Evolutionary conservation across 2,797 vertebrate genomes (phyloP).

Genomic region (Lepus oiostolus): DNA sequence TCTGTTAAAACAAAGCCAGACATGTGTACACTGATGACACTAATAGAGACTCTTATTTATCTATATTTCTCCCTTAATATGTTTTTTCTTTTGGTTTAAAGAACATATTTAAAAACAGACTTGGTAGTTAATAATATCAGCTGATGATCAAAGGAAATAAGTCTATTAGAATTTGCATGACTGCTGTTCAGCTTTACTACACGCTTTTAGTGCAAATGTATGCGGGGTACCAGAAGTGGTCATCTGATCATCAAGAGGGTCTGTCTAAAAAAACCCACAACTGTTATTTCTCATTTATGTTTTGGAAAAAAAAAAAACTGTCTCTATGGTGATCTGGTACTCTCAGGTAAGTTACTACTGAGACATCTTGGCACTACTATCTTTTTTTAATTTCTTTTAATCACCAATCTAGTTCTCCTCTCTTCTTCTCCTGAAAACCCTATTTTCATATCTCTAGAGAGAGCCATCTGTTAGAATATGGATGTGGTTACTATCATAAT

Average conservation of each 20-base stretch:
- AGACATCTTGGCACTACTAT: background rate
- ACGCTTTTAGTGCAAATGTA: constrained; percentile 44
- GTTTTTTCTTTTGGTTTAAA: constrained; percentile 29
- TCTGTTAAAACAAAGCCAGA: background rate
- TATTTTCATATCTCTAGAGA: constrained; percentile 69
- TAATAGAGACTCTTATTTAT: background rate
- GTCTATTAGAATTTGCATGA: constrained; percentile 31
- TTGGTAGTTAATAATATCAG: constrained; percentile 49
- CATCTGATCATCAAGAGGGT: constrained; percentile 1
- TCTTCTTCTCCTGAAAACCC: constrained; percentile 5
- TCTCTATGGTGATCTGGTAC: no score
- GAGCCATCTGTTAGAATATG: constrained; percentile 66
- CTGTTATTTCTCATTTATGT: background rate
- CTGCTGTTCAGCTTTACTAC: constrained; percentile 3
- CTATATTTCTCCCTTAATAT: background rate
- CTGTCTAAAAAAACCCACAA: background rate
- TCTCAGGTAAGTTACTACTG: background rate
- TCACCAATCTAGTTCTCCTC: constrained; percentile 46
- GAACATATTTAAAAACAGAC: constrained; percentile 29
- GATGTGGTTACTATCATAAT: constrained; percentile 2
- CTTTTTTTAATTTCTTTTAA: background rate
- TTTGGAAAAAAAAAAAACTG: background rate
- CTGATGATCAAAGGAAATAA: constrained; percentile 48
- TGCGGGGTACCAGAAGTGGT: background rate
- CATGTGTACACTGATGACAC: background rate